Evolutionary conservation across 2,797 vertebrate species (phyloP).

Genomic region (Melanotaenia nigrans): DNA sequence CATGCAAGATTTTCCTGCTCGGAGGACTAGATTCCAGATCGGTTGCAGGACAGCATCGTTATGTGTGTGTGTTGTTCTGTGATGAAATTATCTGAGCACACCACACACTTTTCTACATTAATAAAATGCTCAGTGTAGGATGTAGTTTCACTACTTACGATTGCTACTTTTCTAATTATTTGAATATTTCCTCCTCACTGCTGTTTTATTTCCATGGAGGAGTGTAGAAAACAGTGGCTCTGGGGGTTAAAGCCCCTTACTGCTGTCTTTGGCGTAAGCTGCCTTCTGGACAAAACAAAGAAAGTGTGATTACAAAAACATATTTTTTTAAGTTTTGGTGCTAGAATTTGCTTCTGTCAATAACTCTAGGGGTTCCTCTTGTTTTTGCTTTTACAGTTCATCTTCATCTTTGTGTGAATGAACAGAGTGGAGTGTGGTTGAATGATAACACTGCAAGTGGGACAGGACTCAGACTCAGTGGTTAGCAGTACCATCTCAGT

Average conservation of each 20-base stretch:
- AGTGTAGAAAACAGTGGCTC: background rate
- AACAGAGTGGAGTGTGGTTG: background rate
- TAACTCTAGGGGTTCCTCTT: background rate
- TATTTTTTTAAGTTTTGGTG: background rate
- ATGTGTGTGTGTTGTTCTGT: too few species aligned
- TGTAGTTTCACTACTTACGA: background rate
- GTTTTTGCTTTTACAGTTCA: background rate
- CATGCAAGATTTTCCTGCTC: too few species aligned
- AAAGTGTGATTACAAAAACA: background rate
- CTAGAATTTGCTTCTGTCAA: slow-evolving; percentile 10
- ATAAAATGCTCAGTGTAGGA: background rate
- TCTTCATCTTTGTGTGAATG: background rate
- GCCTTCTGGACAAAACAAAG: slow-evolving; percentile 2
- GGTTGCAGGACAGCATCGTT: too few species aligned
- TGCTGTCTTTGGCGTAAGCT: background rate
- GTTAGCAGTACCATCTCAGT: background rate
- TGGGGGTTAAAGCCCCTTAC: background rate
- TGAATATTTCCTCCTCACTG: background rate
- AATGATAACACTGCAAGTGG: slow-evolving; percentile 9
- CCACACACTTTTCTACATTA: too few species aligned
- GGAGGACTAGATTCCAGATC: too few species aligned
- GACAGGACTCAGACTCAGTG: slow-evolving; percentile 1
- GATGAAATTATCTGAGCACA: too few species aligned
- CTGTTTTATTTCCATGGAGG: background rate
- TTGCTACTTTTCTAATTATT: background rate